Base-by-base conservation (phyloP, 2,113 vertebrate genomes). In the Falcunculus frontatus region DNA sequence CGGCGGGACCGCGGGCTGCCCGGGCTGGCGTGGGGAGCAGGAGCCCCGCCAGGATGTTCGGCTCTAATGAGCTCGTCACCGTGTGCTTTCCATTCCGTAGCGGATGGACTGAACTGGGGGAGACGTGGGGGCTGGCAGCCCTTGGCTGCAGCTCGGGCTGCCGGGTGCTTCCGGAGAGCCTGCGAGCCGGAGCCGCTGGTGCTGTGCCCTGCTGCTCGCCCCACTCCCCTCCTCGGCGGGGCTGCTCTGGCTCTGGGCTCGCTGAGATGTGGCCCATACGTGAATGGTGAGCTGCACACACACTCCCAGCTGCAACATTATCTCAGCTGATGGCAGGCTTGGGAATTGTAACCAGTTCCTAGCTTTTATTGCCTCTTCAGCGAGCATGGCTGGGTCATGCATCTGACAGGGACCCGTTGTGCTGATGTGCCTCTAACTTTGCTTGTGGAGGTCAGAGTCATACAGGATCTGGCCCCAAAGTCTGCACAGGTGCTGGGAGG, bases 181-280 rank as follows among this genome's bases (percentile, higher is more conserved):
- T 0, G 2, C n/a, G 73, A 59, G 65, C 32, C 0, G 0, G 49
- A 46, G 78, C 41, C 0, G 12, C 21, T 57, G 41, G 41, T 4
- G 23, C 82, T 26, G 32, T 33, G 37, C 59, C 55, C 6, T 12
- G 20, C 55, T 6, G 19, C 84, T 89, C 3, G 0, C 30, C 67
- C 21, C 2, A 0, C 4, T 68, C 29, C 46, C 42, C 83, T 63
- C 26, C 39, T 47, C 0, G 7, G 25, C 6, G 29, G 47, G 29
- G 44, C 91, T 73, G 53, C 7, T 10, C 67, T 79, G 4, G 8
- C 76, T 4, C 4, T 37, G 70, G 57, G 70, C 62, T 78, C 59
- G 4, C 65, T 4, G 18, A 49, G 84, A 22, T 3, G n/a, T 82
- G 89, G 60, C 89, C 1, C 1, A 13, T 50, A 14, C 20, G 1